A percentile compares a stretch with the other conserved stretches of the same genome.
phyloP scores from a whole-genome alignment of 1,140 invertebrate species.

The Phenacoccus solenopsis region DNA sequence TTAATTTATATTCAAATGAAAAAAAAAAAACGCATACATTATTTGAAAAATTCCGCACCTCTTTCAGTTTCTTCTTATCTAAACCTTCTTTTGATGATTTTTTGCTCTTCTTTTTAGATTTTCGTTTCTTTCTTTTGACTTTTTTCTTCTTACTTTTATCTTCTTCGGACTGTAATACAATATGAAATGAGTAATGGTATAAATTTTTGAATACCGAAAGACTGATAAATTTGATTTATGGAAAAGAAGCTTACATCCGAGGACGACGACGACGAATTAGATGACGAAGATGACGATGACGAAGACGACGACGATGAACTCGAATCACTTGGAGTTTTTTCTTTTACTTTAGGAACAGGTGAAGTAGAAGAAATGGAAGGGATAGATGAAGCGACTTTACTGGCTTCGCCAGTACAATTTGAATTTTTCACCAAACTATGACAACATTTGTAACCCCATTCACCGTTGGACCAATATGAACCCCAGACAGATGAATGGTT shows the following conservation, averaged over 20 bases:
- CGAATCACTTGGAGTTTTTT: background rate
- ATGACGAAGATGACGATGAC: no score
- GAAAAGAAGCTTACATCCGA: constrained; percentile 4
- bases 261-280: no score
- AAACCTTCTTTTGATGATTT: constrained; percentile 31
- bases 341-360: background rate
- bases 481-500: constrained; percentile 94
- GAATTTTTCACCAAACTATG: constrained; percentile 85
- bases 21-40: no score
- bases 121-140: constrained; percentile 36
- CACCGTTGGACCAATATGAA: constrained; percentile 80
- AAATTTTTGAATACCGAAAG: no score
- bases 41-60: background rate
- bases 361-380: background rate
- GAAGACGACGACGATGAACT: background rate
- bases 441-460: constrained; percentile 96
- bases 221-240: no score
- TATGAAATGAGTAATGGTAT: no score
- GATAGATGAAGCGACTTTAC: constrained; percentile 35
- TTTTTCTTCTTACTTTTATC: constrained; percentile 49
- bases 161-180: constrained; percentile 37
- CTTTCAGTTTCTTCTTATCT: constrained; percentile 38
- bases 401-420: constrained; percentile 73
- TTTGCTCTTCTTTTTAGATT: constrained; percentile 32
- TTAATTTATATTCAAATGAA: background rate